Base-by-base conservation (phyloP, 2,113 vertebrate genomes). In the Xiphophorus hellerii region DNA sequence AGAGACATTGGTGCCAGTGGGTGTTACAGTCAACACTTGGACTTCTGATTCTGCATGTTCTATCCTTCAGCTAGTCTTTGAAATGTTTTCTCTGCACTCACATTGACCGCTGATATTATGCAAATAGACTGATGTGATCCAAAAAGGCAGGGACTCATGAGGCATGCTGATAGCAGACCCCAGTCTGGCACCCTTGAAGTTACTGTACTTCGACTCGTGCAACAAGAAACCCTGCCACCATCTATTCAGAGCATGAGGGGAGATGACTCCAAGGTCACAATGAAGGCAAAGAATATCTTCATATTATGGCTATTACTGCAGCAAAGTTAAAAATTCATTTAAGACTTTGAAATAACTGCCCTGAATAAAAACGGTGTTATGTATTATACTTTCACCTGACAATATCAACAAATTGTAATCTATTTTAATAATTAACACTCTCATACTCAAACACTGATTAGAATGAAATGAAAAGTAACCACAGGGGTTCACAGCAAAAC, bases 71-170 rank as follows among this genome's bases (percentile, higher is more conserved):
- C 62, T 42, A 54, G 29, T 61, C 76, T 73, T 69, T 71, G 83
- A 73, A 85, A 76, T 30, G 61, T 70, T 84, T 60, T 31, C 69
- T 69, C 12, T 73, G 69, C 67, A 58, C 75, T 78, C 79, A 61
- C 10, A 67, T 71, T 81, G 87, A 81, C 85, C 74, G 27, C 71
- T 85, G 84, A 75, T 77, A 86, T 85, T 85, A 84, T 85, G 82
- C 61, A 84, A 82, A 87, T 75, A n/a, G 2, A 0, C 1, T 73
- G 72, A 84, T 11, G 8, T 65, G 65, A 81, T 83, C 62, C 75
- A 82, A 15, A 80, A 80, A 74, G 76, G 76, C 82, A 77, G 64
- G n/a, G 7, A 39, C 60, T 84, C 81, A 81, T 62, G 62, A 77
- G 72, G 71, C 73, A 5, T 75, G 79, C 82, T 87, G 76, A 74